phyloP scores from a whole-genome alignment of 2,797 vertebrate genomes.

The Acrossocheilus wenchowensis region DNA sequence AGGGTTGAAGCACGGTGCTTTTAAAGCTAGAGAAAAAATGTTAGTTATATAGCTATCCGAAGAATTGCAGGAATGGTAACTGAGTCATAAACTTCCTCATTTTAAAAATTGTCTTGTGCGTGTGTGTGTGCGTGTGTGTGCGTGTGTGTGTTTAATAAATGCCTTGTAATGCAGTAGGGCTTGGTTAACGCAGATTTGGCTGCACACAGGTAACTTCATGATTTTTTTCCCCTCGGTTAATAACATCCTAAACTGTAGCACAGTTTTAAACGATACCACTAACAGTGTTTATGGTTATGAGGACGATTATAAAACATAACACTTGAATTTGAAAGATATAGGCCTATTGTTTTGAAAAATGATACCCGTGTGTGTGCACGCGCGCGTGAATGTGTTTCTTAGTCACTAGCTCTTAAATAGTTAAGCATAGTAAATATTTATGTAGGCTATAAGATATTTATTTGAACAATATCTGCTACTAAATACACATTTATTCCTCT shows the following conservation, averaged over 20 bases:
- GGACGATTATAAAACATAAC: not conserved
- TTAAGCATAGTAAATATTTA: not conserved
- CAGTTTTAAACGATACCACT: not conserved
- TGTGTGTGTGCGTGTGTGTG: not conserved
- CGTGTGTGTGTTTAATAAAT: not conserved
- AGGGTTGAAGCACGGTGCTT: not conserved
- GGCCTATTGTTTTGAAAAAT: not conserved
- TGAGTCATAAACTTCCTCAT: constrained; percentile 6
- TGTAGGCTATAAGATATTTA: not conserved
- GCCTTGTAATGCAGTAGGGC: not conserved
- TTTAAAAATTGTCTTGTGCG: not conserved
- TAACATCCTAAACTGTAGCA: not conserved
- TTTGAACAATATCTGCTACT: not conserved
- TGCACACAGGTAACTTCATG: not conserved
- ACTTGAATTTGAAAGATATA: not conserved
- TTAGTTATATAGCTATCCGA: not conserved
- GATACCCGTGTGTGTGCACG: not conserved
- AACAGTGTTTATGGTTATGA: not conserved
- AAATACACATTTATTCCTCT: not conserved
- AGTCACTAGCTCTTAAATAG: too few relatives aligned
- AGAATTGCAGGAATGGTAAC: not conserved
- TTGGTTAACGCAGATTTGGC: constrained; percentile 1
- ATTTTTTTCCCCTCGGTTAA: not conserved
- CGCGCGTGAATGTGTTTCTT: not conserved
- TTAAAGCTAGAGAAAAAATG: not conserved